These are phyloP conservation scores for Periophthalmodon schlosseri DNA, from an alignment of 2,113 vertebrate genomes.

Conservation along the genomic window DNA sequence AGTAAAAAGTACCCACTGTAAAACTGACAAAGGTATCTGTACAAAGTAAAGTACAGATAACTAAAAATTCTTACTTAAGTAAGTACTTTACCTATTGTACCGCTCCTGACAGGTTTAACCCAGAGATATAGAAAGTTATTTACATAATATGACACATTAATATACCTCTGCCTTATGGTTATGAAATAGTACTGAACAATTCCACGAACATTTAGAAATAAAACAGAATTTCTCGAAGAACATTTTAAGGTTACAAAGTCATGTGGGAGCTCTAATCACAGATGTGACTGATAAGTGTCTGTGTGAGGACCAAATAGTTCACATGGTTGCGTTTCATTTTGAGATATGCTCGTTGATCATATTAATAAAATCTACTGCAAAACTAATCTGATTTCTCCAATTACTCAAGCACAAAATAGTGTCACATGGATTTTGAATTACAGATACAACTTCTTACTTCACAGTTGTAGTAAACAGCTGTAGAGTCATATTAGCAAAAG, in stretches of 20 bases:
- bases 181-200: no score
- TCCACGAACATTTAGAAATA: background rate
- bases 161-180: no score
- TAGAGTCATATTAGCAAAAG: no score
- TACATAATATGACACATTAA: no score
- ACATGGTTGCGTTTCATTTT: constrained; percentile 9
- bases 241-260: background rate
- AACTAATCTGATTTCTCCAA: background rate
- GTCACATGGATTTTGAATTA: background rate
- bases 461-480: no score
- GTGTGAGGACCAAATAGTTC: constrained; percentile 12
- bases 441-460: no score
- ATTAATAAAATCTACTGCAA: background rate
- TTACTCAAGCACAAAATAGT: background rate
- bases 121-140: background rate
- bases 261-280: constrained; percentile 24
- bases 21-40: no score
- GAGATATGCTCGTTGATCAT: constrained; percentile 14
- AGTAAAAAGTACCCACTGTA: no score
- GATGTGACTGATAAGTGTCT: constrained; percentile 1
- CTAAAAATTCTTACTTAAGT: no score
- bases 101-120: background rate
- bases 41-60: no score
- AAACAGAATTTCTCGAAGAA: constrained; percentile 6
- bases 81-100: no score